phyloP scores from a whole-genome alignment of 2,113 vertebrate species.

The Aviceda subcristata region DNA sequence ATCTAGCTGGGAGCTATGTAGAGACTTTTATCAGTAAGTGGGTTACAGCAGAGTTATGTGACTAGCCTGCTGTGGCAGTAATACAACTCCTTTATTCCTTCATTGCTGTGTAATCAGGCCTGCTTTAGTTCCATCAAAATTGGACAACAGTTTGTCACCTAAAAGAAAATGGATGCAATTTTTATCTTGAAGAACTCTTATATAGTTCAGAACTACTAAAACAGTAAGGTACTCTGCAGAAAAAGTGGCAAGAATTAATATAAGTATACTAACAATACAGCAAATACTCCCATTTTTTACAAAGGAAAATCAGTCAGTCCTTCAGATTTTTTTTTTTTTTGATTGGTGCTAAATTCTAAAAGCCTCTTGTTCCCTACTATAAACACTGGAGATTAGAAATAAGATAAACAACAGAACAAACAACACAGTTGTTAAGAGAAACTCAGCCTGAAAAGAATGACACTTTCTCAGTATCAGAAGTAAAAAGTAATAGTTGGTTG shows the following conservation, averaged over 20 bases:
- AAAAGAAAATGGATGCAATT: background rate
- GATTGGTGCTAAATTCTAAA: background rate
- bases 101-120: background rate
- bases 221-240: background rate
- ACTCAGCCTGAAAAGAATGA: background rate
- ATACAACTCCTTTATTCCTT: background rate
- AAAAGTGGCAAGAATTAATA: background rate
- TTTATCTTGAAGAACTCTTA: background rate
- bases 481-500: background rate
- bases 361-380: background rate
- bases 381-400: background rate
- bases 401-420: background rate
- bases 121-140: background rate
- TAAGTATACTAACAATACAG: background rate
- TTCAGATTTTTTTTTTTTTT: background rate
- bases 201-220: background rate
- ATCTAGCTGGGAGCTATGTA: background rate
- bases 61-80: background rate
- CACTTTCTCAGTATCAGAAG: conserved; percentile 27
- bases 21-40: background rate
- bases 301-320: background rate
- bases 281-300: background rate
- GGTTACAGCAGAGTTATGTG: background rate
- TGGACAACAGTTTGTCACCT: background rate
- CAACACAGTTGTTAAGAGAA: background rate